Evolutionary conservation across 1,140 invertebrate genomes (phyloP).

Genomic region (Dinothrombium tinctorium): DNA sequence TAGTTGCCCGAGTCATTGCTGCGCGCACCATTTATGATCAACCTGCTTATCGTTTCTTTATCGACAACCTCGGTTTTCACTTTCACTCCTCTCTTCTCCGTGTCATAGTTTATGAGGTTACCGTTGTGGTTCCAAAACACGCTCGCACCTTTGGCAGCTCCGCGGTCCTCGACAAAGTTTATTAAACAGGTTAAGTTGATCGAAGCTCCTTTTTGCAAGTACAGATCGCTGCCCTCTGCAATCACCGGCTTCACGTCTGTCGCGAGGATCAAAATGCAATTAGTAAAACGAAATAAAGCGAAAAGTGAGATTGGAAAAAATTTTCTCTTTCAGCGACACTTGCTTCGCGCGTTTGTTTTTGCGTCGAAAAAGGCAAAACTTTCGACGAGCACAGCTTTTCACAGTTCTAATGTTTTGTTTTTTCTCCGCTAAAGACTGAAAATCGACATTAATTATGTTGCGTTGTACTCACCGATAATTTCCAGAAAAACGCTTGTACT

Average conservation of each 20-base stretch:
- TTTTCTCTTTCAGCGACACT: no score
- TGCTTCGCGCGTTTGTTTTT: no score
- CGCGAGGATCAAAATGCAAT: neutral
- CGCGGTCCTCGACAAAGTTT: constrained; percentile 38
- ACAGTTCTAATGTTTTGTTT: no score
- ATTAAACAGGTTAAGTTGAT: constrained; percentile 29
- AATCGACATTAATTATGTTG: no score
- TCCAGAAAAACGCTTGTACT: neutral
- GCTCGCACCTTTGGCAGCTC: constrained; percentile 44
- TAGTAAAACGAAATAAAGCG: neutral
- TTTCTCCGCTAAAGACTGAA: no score
- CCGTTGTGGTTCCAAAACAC: constrained; percentile 63
- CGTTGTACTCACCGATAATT: neutral
- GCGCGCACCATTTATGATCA: no score
- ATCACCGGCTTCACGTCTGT: neutral
- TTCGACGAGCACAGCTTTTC: neutral
- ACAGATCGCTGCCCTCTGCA: constrained; percentile 49
- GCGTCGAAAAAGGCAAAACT: no score
- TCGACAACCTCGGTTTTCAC: neutral
- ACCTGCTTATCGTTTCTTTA: no score
- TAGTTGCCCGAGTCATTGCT: constrained; percentile 67
- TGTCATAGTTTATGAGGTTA: constrained; percentile 46
- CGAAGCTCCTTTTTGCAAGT: constrained; percentile 56
- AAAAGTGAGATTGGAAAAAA: neutral
- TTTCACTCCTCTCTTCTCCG: neutral